A percentile compares a stretch with the other conserved stretches of the same genome.
Conservation (phyloP, 2,113 vertebrate species). For the Collichthys lucidus region DNA sequence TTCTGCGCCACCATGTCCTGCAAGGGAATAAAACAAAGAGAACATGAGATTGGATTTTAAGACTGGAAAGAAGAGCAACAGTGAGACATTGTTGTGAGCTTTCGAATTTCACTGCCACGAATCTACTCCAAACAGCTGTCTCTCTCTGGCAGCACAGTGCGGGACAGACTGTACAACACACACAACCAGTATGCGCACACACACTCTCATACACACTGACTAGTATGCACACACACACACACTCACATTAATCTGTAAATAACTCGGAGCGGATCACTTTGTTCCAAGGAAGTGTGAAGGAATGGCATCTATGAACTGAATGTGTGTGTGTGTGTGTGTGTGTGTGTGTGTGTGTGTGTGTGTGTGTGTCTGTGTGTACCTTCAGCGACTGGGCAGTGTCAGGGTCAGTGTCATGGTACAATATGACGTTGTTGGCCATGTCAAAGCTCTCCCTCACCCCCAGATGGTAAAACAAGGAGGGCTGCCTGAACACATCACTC, state of each 20-base stretch:
- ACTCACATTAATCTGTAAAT: slow-evolving; percentile 55
- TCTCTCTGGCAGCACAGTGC: slow-evolving; percentile 5
- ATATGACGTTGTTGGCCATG: slow-evolving; percentile 96
- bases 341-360: slow-evolving; percentile 13
- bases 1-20: slow-evolving; percentile 95
- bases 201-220: slow-evolving; percentile 9
- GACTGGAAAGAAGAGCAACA: neutral
- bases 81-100: neutral
- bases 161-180: slow-evolving; percentile 2
- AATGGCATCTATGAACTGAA: slow-evolving; percentile 33
- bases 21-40: slow-evolving; percentile 49
- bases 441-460: slow-evolving; percentile 96
- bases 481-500: slow-evolving; percentile 93
- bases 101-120: neutral
- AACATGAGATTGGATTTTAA: slow-evolving; percentile 23
- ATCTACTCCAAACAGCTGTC: slow-evolving; percentile 42
- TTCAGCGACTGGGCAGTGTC: slow-evolving; percentile 93
- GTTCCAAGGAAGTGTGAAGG: slow-evolving; percentile 27
- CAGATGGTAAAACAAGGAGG: slow-evolving; percentile 95
- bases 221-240: neutral
- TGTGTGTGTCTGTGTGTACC: slow-evolving; percentile 79
- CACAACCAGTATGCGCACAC: neutral
- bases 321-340: slow-evolving; percentile 6
- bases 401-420: slow-evolving; percentile 92
- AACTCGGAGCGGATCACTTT: slow-evolving; percentile 57